Evolutionary conservation across 2,113 vertebrate species (phyloP).

Genomic region (Mola mola): DNA sequence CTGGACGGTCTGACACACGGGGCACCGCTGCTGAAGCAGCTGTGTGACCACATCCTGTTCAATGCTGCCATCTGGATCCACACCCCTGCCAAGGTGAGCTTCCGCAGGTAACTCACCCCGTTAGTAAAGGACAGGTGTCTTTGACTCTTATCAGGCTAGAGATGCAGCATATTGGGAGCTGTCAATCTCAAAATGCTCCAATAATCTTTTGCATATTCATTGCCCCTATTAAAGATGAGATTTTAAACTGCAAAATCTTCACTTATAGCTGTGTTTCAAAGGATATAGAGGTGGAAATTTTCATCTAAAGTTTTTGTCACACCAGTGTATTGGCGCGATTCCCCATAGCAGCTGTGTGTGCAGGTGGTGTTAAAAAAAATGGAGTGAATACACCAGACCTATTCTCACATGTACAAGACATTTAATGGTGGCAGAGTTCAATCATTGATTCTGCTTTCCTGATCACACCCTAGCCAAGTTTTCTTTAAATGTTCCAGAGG

Average conservation of each 20-base stretch:
- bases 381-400: not conserved
- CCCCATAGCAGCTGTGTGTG: not conserved
- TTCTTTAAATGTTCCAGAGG: conserved; percentile 36
- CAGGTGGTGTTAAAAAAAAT: conserved; percentile 12
- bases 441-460: conserved; percentile 23
- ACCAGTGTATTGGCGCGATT: not conserved
- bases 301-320: not conserved
- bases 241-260: not conserved
- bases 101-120: conserved; percentile 4
- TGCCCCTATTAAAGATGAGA: not conserved
- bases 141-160: too few relatives aligned
- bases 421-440: conserved; percentile 12
- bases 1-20: conserved; percentile 94
- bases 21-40: conserved; percentile 94
- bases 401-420: conserved; percentile 6
- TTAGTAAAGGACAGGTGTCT: not conserved
- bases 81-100: conserved; percentile 93
- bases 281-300: not conserved
- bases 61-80: conserved; percentile 99
- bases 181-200: too few relatives aligned
- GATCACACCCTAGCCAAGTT: conserved; percentile 29
- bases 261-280: not conserved
- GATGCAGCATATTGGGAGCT: too few relatives aligned
- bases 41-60: conserved; percentile 98
- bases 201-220: too few relatives aligned